Evolutionary conservation across 1,140 invertebrate species (phyloP).

Genomic region (Halictus rubicundus): DNA sequence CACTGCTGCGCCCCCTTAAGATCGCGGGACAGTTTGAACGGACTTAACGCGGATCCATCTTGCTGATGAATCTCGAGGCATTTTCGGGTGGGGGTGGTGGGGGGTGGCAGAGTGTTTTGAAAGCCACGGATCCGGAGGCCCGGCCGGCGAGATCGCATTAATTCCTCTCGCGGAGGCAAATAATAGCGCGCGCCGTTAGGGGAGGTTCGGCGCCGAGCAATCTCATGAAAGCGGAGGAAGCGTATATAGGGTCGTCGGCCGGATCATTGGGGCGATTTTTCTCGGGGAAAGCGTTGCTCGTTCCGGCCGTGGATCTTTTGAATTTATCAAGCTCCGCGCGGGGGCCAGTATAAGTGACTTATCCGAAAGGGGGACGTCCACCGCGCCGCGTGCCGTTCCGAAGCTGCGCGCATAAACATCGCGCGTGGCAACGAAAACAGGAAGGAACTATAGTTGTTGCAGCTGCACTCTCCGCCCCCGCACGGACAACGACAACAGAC

Average conservation of each 20-base stretch:
- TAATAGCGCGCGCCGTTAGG: neutral
- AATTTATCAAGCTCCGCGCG: conserved; percentile 44
- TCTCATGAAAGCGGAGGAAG: conserved; percentile 12
- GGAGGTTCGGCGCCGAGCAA: neutral
- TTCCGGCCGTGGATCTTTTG: conserved; percentile 1
- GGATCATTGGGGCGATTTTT: conserved; percentile 14
- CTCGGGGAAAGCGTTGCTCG: neutral
- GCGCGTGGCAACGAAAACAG: neutral
- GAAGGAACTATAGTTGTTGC: neutral
- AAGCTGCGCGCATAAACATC: conserved; percentile 25
- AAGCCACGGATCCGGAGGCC: neutral
- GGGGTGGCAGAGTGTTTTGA: neutral
- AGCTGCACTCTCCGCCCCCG: no score
- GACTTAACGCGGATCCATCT: neutral
- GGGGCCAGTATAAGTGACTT: conserved; percentile 28
- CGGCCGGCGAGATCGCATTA: neutral
- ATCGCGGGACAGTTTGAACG: no score
- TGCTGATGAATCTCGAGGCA: neutral
- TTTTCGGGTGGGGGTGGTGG: no score
- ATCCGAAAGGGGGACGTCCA: conserved; percentile 20
- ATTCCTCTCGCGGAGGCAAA: neutral
- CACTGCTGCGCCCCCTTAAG: no score
- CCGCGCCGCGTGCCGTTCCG: conserved; percentile 10
- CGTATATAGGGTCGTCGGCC: neutral
- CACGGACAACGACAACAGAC: neutral